These are phyloP conservation scores for Nasonia vitripennis DNA, from an alignment of 1,140 invertebrate species.

Conservation along the genomic window DNA sequence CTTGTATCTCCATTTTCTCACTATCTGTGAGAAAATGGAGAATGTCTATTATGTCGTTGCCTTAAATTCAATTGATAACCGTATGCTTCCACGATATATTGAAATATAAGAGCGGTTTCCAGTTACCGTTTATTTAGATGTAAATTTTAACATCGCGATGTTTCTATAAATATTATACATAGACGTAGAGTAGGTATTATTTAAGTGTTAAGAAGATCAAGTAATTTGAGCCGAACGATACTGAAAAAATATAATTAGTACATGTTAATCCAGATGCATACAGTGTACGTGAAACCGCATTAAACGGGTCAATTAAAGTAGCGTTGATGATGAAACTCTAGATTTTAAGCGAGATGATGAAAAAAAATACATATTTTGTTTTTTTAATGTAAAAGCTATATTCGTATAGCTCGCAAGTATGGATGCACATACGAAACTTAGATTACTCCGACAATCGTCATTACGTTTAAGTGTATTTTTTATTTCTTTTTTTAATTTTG, in stretches of 20 bases:
- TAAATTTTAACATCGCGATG: constrained; percentile 17
- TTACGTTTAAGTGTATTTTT: constrained; percentile 13
- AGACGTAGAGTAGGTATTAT: neutral
- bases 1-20: no score
- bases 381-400: neutral
- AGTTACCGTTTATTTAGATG: constrained; percentile 32
- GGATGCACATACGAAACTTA: neutral
- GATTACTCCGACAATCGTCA: constrained; percentile 4
- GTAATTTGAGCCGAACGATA: neutral
- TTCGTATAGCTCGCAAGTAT: neutral
- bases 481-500: constrained; percentile 1
- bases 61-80: neutral
- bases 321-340: neutral
- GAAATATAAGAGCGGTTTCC: neutral
- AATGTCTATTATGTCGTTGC: neutral
- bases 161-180: neutral
- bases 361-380: neutral
- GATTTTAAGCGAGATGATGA: neutral
- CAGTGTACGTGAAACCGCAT: neutral
- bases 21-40: neutral
- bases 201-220: neutral
- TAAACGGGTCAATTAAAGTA: neutral
- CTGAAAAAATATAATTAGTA: neutral
- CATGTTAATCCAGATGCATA: neutral
- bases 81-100: constrained; percentile 4